Evolutionary conservation across 1,140 invertebrate species (phyloP).

Genomic region (Zaprionus inermis): DNA sequence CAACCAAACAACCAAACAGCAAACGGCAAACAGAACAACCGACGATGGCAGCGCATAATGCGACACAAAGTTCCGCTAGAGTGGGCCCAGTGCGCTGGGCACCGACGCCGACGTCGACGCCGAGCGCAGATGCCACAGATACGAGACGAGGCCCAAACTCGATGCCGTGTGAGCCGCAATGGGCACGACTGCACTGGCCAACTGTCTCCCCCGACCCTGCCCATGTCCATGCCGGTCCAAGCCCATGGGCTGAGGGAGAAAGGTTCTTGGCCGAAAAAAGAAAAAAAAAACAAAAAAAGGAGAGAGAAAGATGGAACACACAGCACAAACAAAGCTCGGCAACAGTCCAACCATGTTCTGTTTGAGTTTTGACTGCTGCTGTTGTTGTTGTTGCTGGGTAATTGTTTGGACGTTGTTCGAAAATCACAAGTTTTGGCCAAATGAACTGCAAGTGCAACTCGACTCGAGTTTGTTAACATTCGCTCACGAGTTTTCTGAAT

Average conservation of each 20-base stretch:
- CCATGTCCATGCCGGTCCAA: too few relatives aligned
- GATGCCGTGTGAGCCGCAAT: conserved; percentile 51
- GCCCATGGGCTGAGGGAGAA: conserved; percentile 38
- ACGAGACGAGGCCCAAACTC: conserved; percentile 23
- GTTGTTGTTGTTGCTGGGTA: conserved; percentile 50
- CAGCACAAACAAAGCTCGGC: conserved; percentile 10
- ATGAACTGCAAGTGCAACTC: conserved; percentile 74
- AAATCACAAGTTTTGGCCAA: conserved; percentile 66
- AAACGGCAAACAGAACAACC: conserved; percentile 59
- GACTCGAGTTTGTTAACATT: conserved; percentile 44
- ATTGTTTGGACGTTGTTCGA: conserved; percentile 57
- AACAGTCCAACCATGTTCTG: conserved; percentile 38
- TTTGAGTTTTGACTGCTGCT: conserved; percentile 58
- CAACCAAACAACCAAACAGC: conserved; percentile 23
- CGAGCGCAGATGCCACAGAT: conserved; percentile 13
- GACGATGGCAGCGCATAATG: conserved; percentile 55
- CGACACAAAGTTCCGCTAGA: conserved; percentile 79
- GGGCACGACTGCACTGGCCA: conserved; percentile 49
- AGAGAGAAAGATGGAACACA: conserved; percentile 9
- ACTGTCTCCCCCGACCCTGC: too few relatives aligned
- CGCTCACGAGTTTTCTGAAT: conserved; percentile 60
- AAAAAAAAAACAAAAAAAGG: conserved; percentile 18
- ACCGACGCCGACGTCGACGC: background rate
- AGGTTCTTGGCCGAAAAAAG: conserved; percentile 42
- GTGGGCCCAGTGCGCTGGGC: conserved; percentile 50